phyloP scores from a whole-genome alignment of 2,888 invertebrate genomes.

The Hypomecis punctinalis region DNA sequence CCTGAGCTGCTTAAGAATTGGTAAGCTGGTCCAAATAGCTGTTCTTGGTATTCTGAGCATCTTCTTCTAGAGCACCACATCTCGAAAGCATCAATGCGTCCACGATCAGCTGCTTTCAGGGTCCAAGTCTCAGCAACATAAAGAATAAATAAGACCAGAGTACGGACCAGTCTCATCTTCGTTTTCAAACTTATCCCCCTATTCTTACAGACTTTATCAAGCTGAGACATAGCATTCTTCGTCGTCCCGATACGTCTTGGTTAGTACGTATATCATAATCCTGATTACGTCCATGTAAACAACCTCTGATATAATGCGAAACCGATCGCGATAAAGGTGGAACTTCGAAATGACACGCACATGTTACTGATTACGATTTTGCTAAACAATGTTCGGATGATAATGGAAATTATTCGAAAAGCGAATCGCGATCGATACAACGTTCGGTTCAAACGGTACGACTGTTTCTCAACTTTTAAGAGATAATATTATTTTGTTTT shows the following conservation, averaged over 20 bases:
- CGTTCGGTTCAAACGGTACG: constrained; percentile 5
- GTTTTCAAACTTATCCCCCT: too few species aligned
- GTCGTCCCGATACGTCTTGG: background rate
- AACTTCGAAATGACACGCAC: constrained; percentile 56
- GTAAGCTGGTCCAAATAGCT: too few species aligned
- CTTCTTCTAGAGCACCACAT: too few species aligned
- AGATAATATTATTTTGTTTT: background rate
- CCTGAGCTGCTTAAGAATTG: too few species aligned
- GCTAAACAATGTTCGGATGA: constrained; percentile 48
- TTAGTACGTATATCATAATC: background rate
- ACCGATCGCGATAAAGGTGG: constrained; percentile 63
- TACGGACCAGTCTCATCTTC: too few species aligned
- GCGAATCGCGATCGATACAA: constrained; percentile 25
- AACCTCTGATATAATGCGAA: constrained; percentile 59
- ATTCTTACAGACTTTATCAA: too few species aligned
- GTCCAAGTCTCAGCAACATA: too few species aligned
- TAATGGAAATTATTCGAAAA: constrained; percentile 40
- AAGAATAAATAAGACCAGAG: too few species aligned
- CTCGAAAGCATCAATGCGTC: too few species aligned
- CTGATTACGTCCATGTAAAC: constrained; percentile 24
- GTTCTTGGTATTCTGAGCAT: too few species aligned
- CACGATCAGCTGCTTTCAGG: too few species aligned
- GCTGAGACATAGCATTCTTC: too few species aligned
- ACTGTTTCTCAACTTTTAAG: background rate
- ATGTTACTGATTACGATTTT: constrained; percentile 56